phyloP scores from a whole-genome alignment of 1,140 invertebrate genomes.

The Drosophila watanabei region DNA sequence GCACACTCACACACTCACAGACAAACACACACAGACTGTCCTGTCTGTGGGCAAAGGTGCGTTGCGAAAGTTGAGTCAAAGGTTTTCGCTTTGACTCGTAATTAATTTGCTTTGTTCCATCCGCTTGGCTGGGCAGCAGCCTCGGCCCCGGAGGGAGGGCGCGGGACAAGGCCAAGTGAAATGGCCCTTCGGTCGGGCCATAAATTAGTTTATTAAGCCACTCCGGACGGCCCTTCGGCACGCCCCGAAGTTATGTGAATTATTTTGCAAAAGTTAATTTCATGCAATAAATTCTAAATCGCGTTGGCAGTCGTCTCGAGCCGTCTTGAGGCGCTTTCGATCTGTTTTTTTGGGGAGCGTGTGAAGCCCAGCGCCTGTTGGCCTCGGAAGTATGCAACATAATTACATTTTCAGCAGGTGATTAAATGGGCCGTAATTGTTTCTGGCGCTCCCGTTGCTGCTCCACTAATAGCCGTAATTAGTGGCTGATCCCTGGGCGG shows the following conservation, averaged over 20 bases:
- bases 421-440: constrained; percentile 85
- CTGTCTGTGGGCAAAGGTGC: constrained; percentile 56
- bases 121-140: constrained; percentile 58
- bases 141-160: background rate
- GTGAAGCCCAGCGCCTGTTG: constrained; percentile 13
- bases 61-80: constrained; percentile 69
- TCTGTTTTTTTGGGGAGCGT: constrained; percentile 26
- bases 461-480: constrained; percentile 76
- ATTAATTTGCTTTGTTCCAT: constrained; percentile 85
- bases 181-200: constrained; percentile 70
- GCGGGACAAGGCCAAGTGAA: constrained; percentile 39
- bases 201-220: constrained; percentile 85
- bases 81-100: constrained; percentile 81
- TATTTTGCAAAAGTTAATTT: constrained; percentile 84
- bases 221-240: constrained; percentile 69
- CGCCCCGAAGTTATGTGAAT: constrained; percentile 78
- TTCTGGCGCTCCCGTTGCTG: constrained; percentile 61
- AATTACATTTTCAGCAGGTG: constrained; percentile 85
- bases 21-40: background rate
- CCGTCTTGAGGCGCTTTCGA: constrained; percentile 24
- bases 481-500: constrained; percentile 54
- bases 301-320: constrained; percentile 55
- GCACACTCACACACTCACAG: background rate
- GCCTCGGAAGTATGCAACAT: constrained; percentile 74
- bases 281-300: constrained; percentile 83